A percentile compares a stretch with the other conserved stretches of the same genome.
These are phyloP conservation scores for Apteryx owenii DNA, from an alignment of 2,113 vertebrate species.

Conservation along the genomic window DNA sequence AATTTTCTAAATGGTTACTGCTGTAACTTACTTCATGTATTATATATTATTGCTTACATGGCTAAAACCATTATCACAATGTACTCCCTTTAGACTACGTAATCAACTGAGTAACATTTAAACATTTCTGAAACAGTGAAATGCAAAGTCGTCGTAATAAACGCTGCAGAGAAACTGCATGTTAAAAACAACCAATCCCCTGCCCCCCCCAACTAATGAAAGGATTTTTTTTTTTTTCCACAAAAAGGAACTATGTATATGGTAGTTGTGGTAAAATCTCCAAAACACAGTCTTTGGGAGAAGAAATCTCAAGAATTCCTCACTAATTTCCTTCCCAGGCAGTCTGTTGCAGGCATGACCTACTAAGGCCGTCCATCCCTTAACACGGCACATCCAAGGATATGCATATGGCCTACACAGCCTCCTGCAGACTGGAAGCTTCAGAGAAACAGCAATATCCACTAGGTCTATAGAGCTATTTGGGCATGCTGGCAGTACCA, in stretches of 20 bases:
- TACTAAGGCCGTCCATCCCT: background rate
- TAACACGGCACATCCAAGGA: background rate
- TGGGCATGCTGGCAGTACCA: background rate
- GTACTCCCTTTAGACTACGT: background rate
- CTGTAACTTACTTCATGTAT: background rate
- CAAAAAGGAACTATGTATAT: background rate
- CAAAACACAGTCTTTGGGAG: background rate
- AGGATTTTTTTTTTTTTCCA: background rate
- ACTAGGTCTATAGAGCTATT: background rate
- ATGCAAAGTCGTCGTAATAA: background rate
- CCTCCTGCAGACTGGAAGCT: background rate
- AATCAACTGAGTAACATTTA: background rate
- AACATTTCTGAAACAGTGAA: background rate
- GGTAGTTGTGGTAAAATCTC: background rate
- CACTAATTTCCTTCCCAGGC: background rate
- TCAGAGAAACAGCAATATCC: background rate
- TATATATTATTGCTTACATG: background rate
- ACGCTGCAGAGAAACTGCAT: background rate
- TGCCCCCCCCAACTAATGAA: background rate
- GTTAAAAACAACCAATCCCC: background rate
- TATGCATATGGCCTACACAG: background rate
- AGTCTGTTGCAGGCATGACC: background rate
- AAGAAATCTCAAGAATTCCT: background rate
- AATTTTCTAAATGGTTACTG: background rate
- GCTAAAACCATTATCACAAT: background rate